Base-by-base conservation (phyloP, 2,113 vertebrate genomes). In the Stercorarius parasiticus region DNA sequence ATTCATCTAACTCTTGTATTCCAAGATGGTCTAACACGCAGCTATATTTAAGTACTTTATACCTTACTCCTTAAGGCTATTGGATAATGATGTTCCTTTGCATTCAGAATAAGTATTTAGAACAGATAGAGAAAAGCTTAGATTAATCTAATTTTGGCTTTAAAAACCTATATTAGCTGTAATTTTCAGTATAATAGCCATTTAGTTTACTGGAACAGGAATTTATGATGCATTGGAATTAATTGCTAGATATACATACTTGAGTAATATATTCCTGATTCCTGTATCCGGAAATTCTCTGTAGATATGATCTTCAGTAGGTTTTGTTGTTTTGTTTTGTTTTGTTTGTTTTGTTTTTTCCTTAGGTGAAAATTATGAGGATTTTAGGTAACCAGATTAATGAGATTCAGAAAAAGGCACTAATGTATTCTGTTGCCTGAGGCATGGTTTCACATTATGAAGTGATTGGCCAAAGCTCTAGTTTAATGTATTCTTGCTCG, bases 31-130 rank as follows among this genome's bases (percentile, higher is more conserved):
- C 61, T 77, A 93, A 87, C 45, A 36, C 53, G 52, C 40, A 96
- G 61, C 58, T 96, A 52, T 96, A 96, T 96, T 96, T 92, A 94
- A 62, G 36, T 95, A n/a, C 95, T 94, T 94, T 97, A 95, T 83
- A 94, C 76, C 45, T 96, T 95, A 90, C 26, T 90, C 83, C 86
- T 95, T 87, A 97, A 94, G 72, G 85, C 49, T 89, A 62, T 47
- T 94, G 87, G 34, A 83, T 78, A 21, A 62, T 74, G 85, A 88
- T 81, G 40, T 40, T 90, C 23, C 49, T 97, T 93, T 93, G 50
- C 34, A 90, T 96, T 97, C 86, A 86, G 15, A 42, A 21, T 86
- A 94, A 90, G 67, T 82, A 90, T 83, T 94, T 88, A 78, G 42
- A 98, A 91, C 85, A 97, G 93, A 97, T 49, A 43, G 55, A 34